These are phyloP conservation scores for Phylloscopus whistleri DNA, from an alignment of 2,113 vertebrate species.

Conservation along the genomic window DNA sequence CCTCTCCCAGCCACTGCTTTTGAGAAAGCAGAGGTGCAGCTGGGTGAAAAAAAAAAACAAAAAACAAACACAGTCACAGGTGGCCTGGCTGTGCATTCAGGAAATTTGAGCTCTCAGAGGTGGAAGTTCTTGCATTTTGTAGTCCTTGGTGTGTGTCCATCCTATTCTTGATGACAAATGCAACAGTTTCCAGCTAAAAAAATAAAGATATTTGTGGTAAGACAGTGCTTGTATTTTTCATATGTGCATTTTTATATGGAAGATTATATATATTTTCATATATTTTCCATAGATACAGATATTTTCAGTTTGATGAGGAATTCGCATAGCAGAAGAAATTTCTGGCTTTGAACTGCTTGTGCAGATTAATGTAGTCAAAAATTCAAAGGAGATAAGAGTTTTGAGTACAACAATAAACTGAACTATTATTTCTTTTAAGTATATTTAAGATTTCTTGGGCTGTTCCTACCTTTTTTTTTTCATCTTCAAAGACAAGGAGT, in stretches of 20 bases:
- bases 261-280: background rate
- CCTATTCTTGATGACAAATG: background rate
- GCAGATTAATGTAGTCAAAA: background rate
- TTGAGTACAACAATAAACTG: background rate
- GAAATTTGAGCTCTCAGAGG: background rate
- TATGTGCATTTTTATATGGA: background rate
- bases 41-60: background rate
- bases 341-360: background rate
- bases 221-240: background rate
- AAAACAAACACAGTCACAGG: too few relatives aligned
- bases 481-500: background rate
- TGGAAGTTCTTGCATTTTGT: background rate
- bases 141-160: background rate
- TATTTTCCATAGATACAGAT: background rate
- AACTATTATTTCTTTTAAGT: background rate
- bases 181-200: background rate
- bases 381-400: background rate
- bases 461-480: background rate
- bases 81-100: fast-evolving
- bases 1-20: background rate
- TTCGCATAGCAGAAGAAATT: background rate
- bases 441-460: background rate
- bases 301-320: background rate
- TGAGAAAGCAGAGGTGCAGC: background rate
- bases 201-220: background rate